Evolutionary conservation across 2,113 vertebrate genomes (phyloP).

Genomic region (Genyomyrus donnyi): DNA sequence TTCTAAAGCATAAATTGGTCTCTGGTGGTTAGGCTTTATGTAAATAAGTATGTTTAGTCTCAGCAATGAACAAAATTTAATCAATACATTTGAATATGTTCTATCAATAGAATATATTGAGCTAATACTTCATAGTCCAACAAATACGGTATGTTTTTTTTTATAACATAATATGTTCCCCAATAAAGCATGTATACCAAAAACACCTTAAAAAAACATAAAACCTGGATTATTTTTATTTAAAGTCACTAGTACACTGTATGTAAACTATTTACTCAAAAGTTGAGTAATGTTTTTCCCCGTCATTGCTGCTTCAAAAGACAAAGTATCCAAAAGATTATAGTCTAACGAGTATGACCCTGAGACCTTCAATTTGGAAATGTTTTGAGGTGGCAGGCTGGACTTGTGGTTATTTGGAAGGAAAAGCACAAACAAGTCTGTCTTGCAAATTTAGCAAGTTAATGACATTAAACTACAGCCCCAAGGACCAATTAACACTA

Average conservation of each 20-base stretch:
- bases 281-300: background rate
- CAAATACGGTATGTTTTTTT: background rate
- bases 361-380: background rate
- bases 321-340: background rate
- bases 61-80: conserved; percentile 14
- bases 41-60: conserved; percentile 18
- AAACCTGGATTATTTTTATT: background rate
- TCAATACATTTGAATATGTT: conserved; percentile 6
- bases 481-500: background rate
- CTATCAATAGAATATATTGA: conserved; percentile 20
- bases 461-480: background rate
- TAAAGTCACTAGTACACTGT: background rate
- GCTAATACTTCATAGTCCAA: background rate
- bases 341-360: background rate
- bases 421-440: background rate
- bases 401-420: background rate
- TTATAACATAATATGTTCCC: background rate
- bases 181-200: background rate
- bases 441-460: background rate
- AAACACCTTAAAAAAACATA: background rate
- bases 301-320: background rate
- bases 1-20: conserved; percentile 4
- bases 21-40: background rate
- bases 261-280: background rate
- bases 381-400: background rate